Base-by-base conservation (phyloP, 2,888 invertebrate species). In the Aphelenchoides bicaudatus region DNA sequence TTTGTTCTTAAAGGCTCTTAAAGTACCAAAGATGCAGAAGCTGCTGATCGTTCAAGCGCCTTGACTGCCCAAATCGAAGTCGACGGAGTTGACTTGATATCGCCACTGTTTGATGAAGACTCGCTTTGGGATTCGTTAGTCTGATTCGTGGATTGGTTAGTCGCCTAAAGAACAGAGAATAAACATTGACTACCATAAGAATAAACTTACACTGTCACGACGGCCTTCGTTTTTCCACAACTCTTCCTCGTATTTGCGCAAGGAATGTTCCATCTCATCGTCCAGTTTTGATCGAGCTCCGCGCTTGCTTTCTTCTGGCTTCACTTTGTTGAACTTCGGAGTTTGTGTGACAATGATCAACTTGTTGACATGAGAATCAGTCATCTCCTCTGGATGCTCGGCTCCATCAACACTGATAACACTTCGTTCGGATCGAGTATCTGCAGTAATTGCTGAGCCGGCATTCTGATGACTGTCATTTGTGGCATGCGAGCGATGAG, bases 201-300 rank as follows among this genome's bases (percentile, higher is more conserved):
- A 34, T 13, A 34, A 34, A 34, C 34, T 43, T 43, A 43, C 52
- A 13, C 39, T 39, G 2, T 34, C 49, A 10, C 19, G 13, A 8
- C 28, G 52, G 8, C 52, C 52, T 28, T 67, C 56, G 23, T 25
- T 56, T 46, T 63, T 87, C 90, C 90, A 90, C 55, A 96, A 82
- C 78, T 93, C 92, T 79, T 93, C 91, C 81, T 98, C 96, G 73
- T 96, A 98, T 74, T 90, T 89, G 78, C 86, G 87, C 21, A 98
- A 85, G n/a, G 96, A 96, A 80, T 96, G 92, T 72, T 93, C 92
- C 72, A 98, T 98, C 39, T 90, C 88, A 82, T 91, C 88, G 72
- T 89, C 91, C 72, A 94, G 83, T 81, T 92, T 90, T 6, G 89
- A 88, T 82, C 94, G 91, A 85, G 93, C 93, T 38, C 90, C 89